These are phyloP conservation scores for Neoseiulus cucumeris DNA, from an alignment of 1,140 invertebrate genomes.

Conservation along the genomic window DNA sequence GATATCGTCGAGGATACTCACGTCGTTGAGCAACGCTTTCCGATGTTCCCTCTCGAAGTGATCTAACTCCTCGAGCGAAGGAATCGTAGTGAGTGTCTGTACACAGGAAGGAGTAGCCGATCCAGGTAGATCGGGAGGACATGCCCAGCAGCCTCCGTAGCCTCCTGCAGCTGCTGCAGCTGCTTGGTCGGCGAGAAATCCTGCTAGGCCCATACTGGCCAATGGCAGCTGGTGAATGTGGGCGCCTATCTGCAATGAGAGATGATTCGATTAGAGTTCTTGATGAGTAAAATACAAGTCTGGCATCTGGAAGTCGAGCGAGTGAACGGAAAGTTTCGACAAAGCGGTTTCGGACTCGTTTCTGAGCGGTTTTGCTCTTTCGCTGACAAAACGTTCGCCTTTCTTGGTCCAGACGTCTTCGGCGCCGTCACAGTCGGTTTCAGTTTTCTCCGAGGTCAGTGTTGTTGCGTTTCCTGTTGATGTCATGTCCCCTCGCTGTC, in stretches of 20 bases:
- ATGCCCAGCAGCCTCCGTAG: conserved; percentile 9
- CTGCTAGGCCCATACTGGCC: background rate
- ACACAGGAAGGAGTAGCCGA: conserved; percentile 3
- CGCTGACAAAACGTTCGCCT: no score
- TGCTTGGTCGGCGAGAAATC: background rate
- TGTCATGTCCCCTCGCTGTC: no score
- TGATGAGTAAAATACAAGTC: no score
- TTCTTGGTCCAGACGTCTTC: no score
- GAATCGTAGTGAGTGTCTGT: conserved; percentile 5
- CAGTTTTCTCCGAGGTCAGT: no score
- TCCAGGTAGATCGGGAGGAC: background rate
- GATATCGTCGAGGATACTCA: background rate
- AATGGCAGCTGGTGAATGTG: conserved; percentile 8
- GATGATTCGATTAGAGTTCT: no score
- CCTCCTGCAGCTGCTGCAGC: background rate
- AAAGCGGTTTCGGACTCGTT: no score
- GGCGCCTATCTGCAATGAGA: background rate
- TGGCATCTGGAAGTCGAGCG: no score
- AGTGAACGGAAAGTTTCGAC: no score
- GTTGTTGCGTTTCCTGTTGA: no score
- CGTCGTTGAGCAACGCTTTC: conserved; percentile 9
- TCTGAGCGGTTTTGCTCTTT: no score
- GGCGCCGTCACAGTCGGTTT: no score
- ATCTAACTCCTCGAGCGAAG: conserved; percentile 8
- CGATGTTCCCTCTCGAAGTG: background rate